Conservation (phyloP, 2,113 vertebrate species). For the Podilymbus podiceps region DNA sequence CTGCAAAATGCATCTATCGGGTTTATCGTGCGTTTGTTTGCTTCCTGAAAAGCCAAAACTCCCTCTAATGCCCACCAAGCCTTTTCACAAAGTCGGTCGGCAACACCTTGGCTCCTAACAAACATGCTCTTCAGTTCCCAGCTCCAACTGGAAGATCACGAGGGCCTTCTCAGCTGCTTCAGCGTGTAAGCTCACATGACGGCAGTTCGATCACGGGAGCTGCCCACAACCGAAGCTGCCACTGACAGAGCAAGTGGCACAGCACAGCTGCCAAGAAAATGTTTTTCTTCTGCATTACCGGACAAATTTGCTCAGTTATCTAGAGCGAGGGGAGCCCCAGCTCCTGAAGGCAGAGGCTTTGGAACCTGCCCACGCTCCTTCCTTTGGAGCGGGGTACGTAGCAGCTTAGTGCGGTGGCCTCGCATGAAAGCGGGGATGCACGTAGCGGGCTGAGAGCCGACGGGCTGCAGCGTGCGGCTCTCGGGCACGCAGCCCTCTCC, state of each 20-base stretch:
- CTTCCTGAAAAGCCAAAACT: not conserved
- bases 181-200: not conserved
- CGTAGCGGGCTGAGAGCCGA: rapidly evolving
- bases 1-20: rapidly evolving
- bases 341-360: not conserved
- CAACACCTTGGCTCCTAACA: not conserved
- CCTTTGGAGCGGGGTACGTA: not conserved
- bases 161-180: not conserved
- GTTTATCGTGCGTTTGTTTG: not conserved
- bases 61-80: not conserved
- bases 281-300: not conserved
- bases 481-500: rapidly evolving
- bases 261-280: not conserved
- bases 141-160: not conserved
- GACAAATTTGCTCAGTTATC: not conserved
- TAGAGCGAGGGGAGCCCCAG: not conserved
- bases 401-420: rapidly evolving
- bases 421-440: rapidly evolving
- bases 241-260: not conserved
- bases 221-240: not conserved
- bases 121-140: not conserved
- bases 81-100: not conserved
- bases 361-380: not conserved
- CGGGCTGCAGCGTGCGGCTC: rapidly evolving
- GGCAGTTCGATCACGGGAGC: rapidly evolving